Base-by-base conservation (phyloP, 2,888 invertebrate species). In the Drosophila tripunctata region DNA sequence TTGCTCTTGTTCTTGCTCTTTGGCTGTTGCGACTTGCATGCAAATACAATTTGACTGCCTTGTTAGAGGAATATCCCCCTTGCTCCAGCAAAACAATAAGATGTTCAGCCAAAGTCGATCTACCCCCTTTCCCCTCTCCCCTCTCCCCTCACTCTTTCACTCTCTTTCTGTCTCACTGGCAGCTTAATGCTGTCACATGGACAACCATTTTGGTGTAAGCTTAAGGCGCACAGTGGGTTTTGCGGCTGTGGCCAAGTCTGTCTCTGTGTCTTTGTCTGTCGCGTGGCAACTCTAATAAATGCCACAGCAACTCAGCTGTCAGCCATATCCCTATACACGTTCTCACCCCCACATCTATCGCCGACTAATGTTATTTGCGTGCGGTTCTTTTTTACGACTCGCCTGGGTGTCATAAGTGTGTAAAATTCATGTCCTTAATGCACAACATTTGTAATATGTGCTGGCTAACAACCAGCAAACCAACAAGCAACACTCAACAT, bases 1-100 rank as follows among this genome's bases (percentile, higher is more conserved):
- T 12, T 30, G 14, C n/a, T n/a, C 8, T 14, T 21, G 12, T 14
- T 52, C 30, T 17, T 14, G 12, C 27, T 30, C 35, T 41, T 4
- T 33, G 38, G 50, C 45, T 58, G 61, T 47, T 43, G 67, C 75
- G 76, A 63, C 79, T 84, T 81, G 85, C 82, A 81, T 81, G 79
- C 85, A 85, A 81, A 81, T 81, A 81, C 77, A 82, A 81, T 81
- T 85, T 81, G 81, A 77, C 82, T 81, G 85, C 62, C 84, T 83
- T 80, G 79, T 80, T 83, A 83, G 84, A 68, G 24, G 57, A 47
- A 67, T 80, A 75, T 66, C 64, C 67, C 66, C 48, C 19, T 43
- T 66, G 62, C 67, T 64, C 48, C 19, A 40, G 67, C 73, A 66
- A 80, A 67, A 80, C 80, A 80, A 80, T 80, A 84, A 84, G 80